phyloP scores from a whole-genome alignment of 2,113 vertebrate species.

The Syngnathus typhle region DNA sequence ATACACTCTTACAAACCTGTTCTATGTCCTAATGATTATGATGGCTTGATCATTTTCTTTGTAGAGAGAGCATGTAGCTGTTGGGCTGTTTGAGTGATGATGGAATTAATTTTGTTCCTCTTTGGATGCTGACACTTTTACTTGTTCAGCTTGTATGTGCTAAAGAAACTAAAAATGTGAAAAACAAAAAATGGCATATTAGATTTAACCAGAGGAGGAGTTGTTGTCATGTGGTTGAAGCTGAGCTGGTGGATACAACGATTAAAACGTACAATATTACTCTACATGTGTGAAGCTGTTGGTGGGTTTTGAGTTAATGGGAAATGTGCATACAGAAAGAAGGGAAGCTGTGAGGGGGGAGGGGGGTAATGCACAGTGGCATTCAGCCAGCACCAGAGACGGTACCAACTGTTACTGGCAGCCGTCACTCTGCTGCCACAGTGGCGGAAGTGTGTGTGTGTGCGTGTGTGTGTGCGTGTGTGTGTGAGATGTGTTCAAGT shows the following conservation, averaged over 20 bases:
- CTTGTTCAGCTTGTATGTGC: not conserved
- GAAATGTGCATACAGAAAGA: slow-evolving; percentile 23
- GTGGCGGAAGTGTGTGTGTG: slow-evolving; percentile 17
- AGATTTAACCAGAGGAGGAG: slow-evolving; percentile 26
- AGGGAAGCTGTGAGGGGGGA: slow-evolving; percentile 36
- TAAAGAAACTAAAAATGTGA: not conserved
- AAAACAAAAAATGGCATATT: slow-evolving; percentile 2
- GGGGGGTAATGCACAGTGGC: slow-evolving; percentile 55
- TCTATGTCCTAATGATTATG: not conserved
- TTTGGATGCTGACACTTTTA: not conserved
- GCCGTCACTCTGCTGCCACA: slow-evolving; percentile 30
- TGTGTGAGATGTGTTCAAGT: too few species aligned
- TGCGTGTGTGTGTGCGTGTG: too few species aligned
- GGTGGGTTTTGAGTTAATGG: too few species aligned
- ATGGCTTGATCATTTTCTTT: not conserved
- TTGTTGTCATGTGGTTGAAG: slow-evolving; percentile 27
- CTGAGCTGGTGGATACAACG: slow-evolving; percentile 17
- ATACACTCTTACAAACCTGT: slow-evolving; percentile 25
- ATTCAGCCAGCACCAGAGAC: slow-evolving; percentile 55
- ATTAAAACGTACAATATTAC: slow-evolving; percentile 20
- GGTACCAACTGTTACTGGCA: slow-evolving; percentile 68
- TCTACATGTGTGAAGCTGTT: not conserved
- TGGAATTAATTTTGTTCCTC: not conserved
- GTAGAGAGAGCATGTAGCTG: not conserved
- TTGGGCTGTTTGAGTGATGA: not conserved